Conservation (phyloP, 2,797 vertebrate genomes). For the Xenopus petersii region DNA sequence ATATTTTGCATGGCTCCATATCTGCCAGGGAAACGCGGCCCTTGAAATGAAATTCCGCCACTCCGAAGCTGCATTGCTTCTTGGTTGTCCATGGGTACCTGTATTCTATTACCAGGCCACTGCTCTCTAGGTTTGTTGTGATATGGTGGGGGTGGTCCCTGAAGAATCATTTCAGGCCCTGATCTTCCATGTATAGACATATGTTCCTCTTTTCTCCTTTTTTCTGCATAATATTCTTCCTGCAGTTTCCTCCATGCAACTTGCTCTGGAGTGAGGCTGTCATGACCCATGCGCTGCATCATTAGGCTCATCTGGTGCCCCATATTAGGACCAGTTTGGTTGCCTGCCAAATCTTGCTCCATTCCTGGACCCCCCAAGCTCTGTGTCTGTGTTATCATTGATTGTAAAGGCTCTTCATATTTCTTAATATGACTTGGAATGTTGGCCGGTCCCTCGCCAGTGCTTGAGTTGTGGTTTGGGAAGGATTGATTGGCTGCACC, state of each 20-base stretch:
- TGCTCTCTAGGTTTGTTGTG: conserved; percentile 92
- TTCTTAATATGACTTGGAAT: conserved; percentile 71
- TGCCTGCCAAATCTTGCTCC: conserved; percentile 73
- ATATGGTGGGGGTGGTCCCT: conserved; percentile 93
- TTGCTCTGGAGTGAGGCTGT: conserved; percentile 89
- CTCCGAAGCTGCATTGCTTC: conserved; percentile 72
- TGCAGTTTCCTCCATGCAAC: conserved; percentile 95
- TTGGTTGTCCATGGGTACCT: conserved; percentile 77
- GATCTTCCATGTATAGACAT: conserved; percentile 66
- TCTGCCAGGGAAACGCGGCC: conserved; percentile 81
- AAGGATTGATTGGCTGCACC: conserved; percentile 67
- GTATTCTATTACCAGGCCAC: conserved; percentile 75
- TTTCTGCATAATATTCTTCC: conserved; percentile 96
- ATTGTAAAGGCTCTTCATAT: conserved; percentile 92
- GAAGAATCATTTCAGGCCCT: conserved; percentile 79
- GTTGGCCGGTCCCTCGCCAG: conserved; percentile 57
- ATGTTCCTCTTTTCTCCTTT: conserved; percentile 88
- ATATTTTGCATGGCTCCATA: conserved; percentile 78
- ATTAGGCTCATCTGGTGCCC: conserved; percentile 80
- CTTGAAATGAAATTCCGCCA: conserved; percentile 69
- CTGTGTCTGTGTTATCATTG: conserved; percentile 93
- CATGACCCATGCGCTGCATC: conserved; percentile 76
- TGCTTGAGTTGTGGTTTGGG: conserved; percentile 56
- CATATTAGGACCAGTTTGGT: conserved; percentile 80
- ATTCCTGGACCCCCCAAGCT: conserved; percentile 76